phyloP scores from a whole-genome alignment of 2,113 vertebrate genomes.

The Eulemur rufifrons region DNA sequence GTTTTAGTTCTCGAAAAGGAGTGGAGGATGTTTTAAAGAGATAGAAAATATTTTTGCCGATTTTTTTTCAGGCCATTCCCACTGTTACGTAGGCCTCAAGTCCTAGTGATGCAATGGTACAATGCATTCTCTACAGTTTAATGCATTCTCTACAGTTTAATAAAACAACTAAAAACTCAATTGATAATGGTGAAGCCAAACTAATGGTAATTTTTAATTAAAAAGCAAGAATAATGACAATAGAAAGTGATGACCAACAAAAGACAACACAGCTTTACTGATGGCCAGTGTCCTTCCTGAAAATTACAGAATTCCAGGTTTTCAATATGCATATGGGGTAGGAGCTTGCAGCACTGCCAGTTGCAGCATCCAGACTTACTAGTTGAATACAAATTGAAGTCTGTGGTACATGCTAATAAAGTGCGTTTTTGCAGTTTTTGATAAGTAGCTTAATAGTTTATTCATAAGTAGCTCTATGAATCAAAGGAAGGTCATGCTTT shows the following conservation, averaged over 20 bases:
- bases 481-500: constrained; percentile 25
- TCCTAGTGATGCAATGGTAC: not conserved
- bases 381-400: not conserved
- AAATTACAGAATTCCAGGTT: not conserved
- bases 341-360: not conserved
- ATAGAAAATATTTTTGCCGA: too few relatives aligned
- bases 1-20: too few relatives aligned
- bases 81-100: not conserved
- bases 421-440: not conserved
- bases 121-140: not conserved
- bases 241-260: not conserved
- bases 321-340: not conserved
- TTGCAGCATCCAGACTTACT: constrained; percentile 13
- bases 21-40: too few relatives aligned
- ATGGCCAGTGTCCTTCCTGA: not conserved
- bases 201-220: constrained; percentile 48
- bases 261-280: not conserved
- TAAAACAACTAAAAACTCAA: constrained; percentile 22
- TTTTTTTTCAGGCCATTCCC: too few relatives aligned
- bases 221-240: constrained; percentile 45
- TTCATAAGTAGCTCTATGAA: not conserved
- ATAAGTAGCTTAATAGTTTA: not conserved
- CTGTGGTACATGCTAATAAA: not conserved
- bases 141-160: not conserved
- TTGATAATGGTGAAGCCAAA: not conserved